Conservation (phyloP, 2,888 invertebrate species). For the Teleogryllus oceanicus region DNA sequence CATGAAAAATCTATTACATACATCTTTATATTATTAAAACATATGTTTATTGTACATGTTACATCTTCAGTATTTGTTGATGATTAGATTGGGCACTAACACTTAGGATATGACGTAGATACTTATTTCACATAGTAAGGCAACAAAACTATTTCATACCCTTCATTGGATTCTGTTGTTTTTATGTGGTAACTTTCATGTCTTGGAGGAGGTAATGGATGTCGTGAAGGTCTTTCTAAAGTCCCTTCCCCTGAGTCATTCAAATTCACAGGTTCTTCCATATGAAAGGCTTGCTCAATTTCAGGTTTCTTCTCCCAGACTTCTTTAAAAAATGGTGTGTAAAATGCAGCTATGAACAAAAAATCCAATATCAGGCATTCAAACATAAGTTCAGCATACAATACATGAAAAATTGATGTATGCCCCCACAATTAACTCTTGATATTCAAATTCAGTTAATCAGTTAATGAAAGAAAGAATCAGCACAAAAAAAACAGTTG, state of each 20-base stretch:
- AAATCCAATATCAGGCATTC: constrained; percentile 40
- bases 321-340: constrained; percentile 92
- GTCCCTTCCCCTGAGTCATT: constrained; percentile 68
- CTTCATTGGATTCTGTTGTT: constrained; percentile 42
- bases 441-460: neutral
- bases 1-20: too few species aligned
- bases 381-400: constrained; percentile 21
- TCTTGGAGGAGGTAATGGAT: constrained; percentile 66
- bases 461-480: constrained; percentile 21
- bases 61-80: too few species aligned
- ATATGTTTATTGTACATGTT: too few species aligned
- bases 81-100: too few species aligned
- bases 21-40: too few species aligned
- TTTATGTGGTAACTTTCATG: constrained; percentile 76
- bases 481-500: neutral
- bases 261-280: constrained; percentile 66
- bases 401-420: neutral
- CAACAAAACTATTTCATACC: constrained; percentile 35
- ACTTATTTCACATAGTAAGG: too few species aligned
- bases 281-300: constrained; percentile 87
- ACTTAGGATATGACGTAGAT: too few species aligned
- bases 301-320: constrained; percentile 95
- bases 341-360: constrained; percentile 72
- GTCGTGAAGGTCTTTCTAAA: constrained; percentile 57
- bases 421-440: neutral